These are phyloP conservation scores for Drosophila pegasa DNA, from an alignment of 2,888 invertebrate species.

Conservation along the genomic window DNA sequence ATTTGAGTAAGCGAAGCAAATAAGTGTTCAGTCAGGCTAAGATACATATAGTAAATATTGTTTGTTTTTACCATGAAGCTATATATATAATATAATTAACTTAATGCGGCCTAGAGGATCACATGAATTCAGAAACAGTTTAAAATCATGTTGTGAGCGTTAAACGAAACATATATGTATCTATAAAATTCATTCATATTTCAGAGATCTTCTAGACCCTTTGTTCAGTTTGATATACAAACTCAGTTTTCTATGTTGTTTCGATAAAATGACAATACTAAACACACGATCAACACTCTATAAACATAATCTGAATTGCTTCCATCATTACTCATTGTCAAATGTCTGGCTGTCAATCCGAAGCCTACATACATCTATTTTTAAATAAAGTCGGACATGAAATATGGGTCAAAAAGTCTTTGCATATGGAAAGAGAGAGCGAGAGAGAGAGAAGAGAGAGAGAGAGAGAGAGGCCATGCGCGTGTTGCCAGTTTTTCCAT, in stretches of 20 bases:
- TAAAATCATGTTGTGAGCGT: not conserved
- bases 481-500: slow-evolving; percentile 22
- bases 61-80: no score
- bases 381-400: slow-evolving; percentile 3
- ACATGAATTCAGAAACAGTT: no score
- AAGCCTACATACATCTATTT: slow-evolving; percentile 33
- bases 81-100: no score
- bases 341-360: slow-evolving; percentile 10
- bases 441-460: not conserved
- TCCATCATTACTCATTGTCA: slow-evolving; percentile 13
- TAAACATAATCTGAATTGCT: not conserved
- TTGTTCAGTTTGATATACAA: no score
- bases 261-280: not conserved
- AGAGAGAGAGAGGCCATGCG: slow-evolving; percentile 6
- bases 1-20: not conserved
- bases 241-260: no score
- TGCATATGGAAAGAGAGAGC: not conserved
- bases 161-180: not conserved
- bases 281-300: not conserved
- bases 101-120: no score
- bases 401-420: slow-evolving; percentile 50
- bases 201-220: no score
- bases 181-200: not conserved
- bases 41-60: no score
- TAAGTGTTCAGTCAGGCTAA: not conserved